phyloP scores from a whole-genome alignment of 2,797 vertebrate genomes.

The Cuculus canorus region DNA sequence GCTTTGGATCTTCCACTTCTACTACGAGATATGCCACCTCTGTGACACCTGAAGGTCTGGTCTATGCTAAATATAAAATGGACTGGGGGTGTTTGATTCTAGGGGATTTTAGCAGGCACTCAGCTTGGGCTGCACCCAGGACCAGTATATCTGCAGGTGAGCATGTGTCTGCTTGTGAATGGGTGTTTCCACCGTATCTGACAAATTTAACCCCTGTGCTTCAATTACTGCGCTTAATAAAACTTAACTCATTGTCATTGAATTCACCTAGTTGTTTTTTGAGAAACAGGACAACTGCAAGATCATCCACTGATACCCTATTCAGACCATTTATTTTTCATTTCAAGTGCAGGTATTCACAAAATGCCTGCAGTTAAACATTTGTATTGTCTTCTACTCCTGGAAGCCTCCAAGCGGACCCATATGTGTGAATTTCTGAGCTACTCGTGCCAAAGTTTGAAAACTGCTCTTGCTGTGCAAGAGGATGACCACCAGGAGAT shows the following conservation, averaged over 20 bases:
- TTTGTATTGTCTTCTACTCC: neutral
- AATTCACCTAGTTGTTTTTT: neutral
- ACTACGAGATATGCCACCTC: neutral
- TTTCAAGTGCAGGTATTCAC: neutral
- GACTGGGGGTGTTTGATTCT: neutral
- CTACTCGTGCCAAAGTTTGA: neutral
- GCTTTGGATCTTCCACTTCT: neutral
- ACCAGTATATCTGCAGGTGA: fast-evolving
- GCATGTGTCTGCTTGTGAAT: neutral
- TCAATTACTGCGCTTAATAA: neutral
- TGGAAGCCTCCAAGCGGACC: neutral
- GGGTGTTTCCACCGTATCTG: neutral
- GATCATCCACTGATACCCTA: neutral
- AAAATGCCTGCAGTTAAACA: neutral
- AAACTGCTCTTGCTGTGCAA: neutral
- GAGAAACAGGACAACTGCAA: neutral
- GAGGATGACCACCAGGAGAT: neutral
- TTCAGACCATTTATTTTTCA: neutral
- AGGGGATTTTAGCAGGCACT: neutral
- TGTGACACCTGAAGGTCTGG: neutral
- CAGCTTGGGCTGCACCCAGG: neutral
- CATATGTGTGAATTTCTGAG: neutral
- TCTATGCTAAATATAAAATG: neutral
- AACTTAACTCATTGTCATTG: neutral
- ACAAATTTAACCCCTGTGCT: neutral